phyloP scores from a whole-genome alignment of 2,797 vertebrate genomes.

The Diglossa cyanea region DNA sequence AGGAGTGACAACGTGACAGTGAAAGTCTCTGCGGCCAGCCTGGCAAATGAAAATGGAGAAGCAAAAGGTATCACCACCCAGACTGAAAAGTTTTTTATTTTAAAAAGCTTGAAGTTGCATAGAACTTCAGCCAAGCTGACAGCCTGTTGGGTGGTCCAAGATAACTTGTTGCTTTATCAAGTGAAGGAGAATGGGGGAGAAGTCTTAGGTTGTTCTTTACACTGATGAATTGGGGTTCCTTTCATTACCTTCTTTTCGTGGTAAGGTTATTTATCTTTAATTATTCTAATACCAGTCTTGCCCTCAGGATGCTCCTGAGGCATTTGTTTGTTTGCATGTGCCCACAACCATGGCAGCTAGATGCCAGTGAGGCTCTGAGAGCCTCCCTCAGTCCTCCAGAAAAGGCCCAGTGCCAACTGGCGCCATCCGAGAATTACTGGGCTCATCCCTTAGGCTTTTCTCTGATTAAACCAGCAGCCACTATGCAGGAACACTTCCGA shows the following conservation, averaged over 20 bases:
- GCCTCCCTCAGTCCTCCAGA: background rate
- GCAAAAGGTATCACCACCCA: background rate
- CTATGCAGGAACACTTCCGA: background rate
- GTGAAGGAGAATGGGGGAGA: background rate
- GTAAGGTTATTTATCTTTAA: background rate
- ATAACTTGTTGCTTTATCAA: background rate
- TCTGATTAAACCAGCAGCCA: background rate
- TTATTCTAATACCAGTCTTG: background rate
- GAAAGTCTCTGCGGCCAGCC: background rate
- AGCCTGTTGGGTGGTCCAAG: background rate
- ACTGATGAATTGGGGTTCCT: background rate
- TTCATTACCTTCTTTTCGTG: background rate
- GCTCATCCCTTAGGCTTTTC: background rate
- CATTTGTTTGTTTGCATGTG: background rate
- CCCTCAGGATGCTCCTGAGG: background rate
- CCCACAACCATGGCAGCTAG: background rate
- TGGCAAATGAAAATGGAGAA: background rate
- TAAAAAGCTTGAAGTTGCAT: background rate
- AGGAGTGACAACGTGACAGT: background rate
- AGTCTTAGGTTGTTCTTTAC: background rate
- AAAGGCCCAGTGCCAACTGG: background rate
- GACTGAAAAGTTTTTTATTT: background rate
- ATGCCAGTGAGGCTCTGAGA: background rate
- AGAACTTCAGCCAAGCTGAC: background rate
- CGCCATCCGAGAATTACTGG: background rate